Evolutionary conservation across 1,140 invertebrate species (phyloP).

Genomic region (Drosophila truncata): DNA sequence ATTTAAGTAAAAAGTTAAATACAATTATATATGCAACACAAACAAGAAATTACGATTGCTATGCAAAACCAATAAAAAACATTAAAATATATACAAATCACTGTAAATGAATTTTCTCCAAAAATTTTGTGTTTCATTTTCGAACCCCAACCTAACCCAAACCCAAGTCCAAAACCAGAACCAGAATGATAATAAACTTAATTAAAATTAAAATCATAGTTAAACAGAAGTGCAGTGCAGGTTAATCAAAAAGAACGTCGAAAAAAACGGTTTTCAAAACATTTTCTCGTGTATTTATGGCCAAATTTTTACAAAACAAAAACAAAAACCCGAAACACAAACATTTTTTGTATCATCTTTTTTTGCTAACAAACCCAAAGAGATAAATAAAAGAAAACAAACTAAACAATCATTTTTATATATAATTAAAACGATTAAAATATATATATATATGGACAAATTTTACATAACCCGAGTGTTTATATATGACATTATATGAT

Average conservation of each 20-base stretch:
- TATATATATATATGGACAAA: constrained; percentile 58
- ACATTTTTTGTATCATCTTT: constrained; percentile 76
- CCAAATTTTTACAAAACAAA: constrained; percentile 76
- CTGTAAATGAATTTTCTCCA: constrained; percentile 66
- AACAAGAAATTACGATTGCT: constrained; percentile 67
- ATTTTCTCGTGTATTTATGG: constrained; percentile 73
- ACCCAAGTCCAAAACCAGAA: constrained; percentile 29
- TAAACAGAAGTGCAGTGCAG: constrained; percentile 19
- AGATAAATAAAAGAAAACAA: constrained; percentile 46
- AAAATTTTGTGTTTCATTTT: constrained; percentile 68
- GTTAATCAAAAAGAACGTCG: constrained; percentile 74
- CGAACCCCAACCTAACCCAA: constrained; percentile 20
- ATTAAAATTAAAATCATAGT: constrained; percentile 30
- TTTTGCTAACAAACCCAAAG: constrained; percentile 80
- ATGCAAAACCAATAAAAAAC: constrained; percentile 63
- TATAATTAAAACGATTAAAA: constrained; percentile 56
- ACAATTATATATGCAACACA: constrained; percentile 61
- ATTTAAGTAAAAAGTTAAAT: constrained; percentile 69
- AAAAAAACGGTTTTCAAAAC: constrained; percentile 80
- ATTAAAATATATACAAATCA: constrained; percentile 63
- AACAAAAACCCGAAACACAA: constrained; percentile 23
- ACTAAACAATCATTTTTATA: constrained; percentile 76
- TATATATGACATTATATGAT: constrained; percentile 45
- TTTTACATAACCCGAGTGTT: constrained; percentile 69
- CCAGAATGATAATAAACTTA: constrained; percentile 47